Conservation (phyloP, 2,888 invertebrate species). For the Dermolepida albohirtum region DNA sequence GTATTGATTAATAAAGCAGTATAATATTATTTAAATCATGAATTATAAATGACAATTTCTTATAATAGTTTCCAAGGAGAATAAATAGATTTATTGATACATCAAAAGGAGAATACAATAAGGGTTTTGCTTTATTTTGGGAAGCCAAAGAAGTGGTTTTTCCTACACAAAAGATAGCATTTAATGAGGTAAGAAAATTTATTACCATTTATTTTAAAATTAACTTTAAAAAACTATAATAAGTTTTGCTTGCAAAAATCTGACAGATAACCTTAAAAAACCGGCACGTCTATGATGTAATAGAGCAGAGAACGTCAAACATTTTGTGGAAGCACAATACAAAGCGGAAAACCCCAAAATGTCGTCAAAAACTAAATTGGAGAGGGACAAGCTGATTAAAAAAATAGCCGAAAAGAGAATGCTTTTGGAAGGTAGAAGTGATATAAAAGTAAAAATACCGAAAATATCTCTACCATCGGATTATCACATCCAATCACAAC, state of each 20-base stretch:
- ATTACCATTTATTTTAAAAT: slow-evolving; percentile 30
- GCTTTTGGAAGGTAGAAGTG: slow-evolving; percentile 64
- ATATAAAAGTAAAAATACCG: slow-evolving; percentile 69
- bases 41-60: slow-evolving; percentile 15
- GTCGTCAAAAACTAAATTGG: slow-evolving; percentile 55
- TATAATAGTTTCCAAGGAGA: slow-evolving; percentile 40
- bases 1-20: slow-evolving; percentile 48
- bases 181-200: slow-evolving; percentile 24
- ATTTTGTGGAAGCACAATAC: not conserved
- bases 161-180: not conserved
- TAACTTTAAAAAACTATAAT: not conserved
- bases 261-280: slow-evolving; percentile 41
- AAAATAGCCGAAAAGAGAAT: slow-evolving; percentile 64
- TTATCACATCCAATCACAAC: slow-evolving; percentile 69
- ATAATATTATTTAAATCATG: slow-evolving; percentile 13
- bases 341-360: slow-evolving; percentile 47
- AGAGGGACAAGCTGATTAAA: slow-evolving; percentile 64
- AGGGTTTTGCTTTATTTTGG: not conserved
- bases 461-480: slow-evolving; percentile 69
- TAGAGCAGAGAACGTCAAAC: slow-evolving; percentile 6
- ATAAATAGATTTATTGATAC: slow-evolving; percentile 37
- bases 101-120: slow-evolving; percentile 10
- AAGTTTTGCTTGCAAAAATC: not conserved
- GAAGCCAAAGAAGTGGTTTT: not conserved
- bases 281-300: slow-evolving; percentile 31